Evolutionary conservation across 2,113 vertebrate genomes (phyloP).

Genomic region (Cepphus grylle): DNA sequence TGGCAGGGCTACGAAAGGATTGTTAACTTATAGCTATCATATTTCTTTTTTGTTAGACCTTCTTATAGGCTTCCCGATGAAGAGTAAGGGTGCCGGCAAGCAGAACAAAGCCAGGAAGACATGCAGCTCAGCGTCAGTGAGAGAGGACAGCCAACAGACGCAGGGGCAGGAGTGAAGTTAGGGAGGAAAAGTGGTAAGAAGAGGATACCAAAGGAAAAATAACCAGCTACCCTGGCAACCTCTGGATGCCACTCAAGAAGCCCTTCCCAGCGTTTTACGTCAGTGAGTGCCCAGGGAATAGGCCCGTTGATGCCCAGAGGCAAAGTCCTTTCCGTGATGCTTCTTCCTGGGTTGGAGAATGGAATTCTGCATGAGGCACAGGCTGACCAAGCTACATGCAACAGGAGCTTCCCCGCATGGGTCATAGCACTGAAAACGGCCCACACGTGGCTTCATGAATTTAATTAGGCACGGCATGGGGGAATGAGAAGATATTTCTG

Average conservation of each 20-base stretch:
- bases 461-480: background rate
- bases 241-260: background rate
- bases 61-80: background rate
- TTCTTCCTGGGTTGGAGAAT: background rate
- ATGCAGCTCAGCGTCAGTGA: background rate
- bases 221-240: background rate
- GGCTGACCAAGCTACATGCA: background rate
- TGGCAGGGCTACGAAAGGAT: background rate
- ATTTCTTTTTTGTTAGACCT: background rate
- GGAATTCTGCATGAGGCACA: background rate
- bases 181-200: background rate
- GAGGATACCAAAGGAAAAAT: background rate
- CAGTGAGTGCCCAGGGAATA: background rate
- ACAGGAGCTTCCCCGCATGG: fast-evolving
- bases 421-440: background rate
- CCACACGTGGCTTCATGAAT: background rate
- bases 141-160: background rate
- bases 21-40: background rate
- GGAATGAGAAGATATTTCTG: background rate
- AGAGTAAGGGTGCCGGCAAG: background rate
- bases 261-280: background rate
- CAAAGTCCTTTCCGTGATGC: background rate
- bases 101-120: background rate
- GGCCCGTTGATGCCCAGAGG: background rate
- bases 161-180: background rate